These are phyloP conservation scores for Branchinecta sandiegonensis DNA, from an alignment of 2,888 invertebrate species.

Conservation along the genomic window DNA sequence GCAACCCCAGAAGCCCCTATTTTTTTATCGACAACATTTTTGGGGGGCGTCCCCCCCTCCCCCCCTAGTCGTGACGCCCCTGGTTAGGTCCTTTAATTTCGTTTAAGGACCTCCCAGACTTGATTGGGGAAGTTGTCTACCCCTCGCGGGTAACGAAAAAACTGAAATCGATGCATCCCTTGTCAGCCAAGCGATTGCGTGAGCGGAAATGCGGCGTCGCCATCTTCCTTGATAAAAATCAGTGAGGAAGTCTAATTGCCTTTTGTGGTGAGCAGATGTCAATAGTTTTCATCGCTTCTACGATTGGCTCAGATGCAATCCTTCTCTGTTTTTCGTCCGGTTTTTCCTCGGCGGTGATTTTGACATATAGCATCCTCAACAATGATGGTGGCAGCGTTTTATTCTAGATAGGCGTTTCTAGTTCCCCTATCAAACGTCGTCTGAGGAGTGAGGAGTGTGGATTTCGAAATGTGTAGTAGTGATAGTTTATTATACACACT, in stretches of 20 bases:
- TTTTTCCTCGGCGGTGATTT: slow-evolving; percentile 17
- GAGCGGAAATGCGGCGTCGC: background rate
- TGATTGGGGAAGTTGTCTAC: too few relatives aligned
- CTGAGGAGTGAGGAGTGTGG: too few relatives aligned
- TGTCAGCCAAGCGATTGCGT: slow-evolving; percentile 4
- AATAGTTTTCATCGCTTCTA: background rate
- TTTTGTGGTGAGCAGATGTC: slow-evolving; percentile 10
- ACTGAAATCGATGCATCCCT: background rate
- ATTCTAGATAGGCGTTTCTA: too few relatives aligned
- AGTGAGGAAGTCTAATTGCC: slow-evolving; percentile 11
- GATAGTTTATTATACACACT: too few relatives aligned
- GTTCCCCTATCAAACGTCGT: too few relatives aligned
- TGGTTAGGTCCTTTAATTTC: too few relatives aligned
- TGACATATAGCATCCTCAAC: background rate
- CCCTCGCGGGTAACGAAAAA: background rate
- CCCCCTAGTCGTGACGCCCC: too few relatives aligned
- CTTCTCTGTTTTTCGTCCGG: background rate
- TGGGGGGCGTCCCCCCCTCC: too few relatives aligned
- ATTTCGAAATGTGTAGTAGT: too few relatives aligned
- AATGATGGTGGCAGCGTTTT: background rate
- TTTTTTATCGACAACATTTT: too few relatives aligned
- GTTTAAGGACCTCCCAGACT: too few relatives aligned
- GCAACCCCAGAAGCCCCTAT: too few relatives aligned
- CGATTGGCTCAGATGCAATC: background rate
- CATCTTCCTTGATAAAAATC: slow-evolving; percentile 14